A percentile compares a stretch with the other conserved stretches of the same genome.
Evolutionary conservation across 1,140 invertebrate species (phyloP).

Genomic region (Eumeta japonica): DNA sequence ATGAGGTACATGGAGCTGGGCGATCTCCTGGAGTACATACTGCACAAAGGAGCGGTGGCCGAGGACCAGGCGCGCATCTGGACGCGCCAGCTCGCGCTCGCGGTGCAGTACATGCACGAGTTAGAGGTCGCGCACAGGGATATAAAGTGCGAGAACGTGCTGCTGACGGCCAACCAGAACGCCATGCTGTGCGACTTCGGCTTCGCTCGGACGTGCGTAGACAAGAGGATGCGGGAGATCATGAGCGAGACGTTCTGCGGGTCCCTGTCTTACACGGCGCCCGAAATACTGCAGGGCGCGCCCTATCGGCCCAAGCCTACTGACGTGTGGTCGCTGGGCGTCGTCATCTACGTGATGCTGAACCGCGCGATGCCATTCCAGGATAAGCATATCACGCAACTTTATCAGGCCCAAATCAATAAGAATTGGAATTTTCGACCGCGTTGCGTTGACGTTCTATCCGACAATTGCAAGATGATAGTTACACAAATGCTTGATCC

Average conservation of each 20-base stretch:
- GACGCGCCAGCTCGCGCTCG: slow-evolving; percentile 66
- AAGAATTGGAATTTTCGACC: slow-evolving; percentile 66
- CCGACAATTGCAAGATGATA: slow-evolving; percentile 58
- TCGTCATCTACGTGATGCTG: slow-evolving; percentile 70
- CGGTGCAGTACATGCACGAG: slow-evolving; percentile 70
- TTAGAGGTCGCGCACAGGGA: slow-evolving; percentile 74
- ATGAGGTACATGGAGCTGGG: slow-evolving; percentile 69
- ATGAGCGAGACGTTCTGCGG: slow-evolving; percentile 72
- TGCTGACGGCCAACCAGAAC: slow-evolving; percentile 69
- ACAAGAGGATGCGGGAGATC: slow-evolving; percentile 54
- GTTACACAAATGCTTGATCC: slow-evolving; percentile 66
- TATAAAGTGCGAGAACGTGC: slow-evolving; percentile 78
- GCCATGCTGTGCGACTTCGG: slow-evolving; percentile 81
- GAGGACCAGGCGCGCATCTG: slow-evolving; percentile 68
- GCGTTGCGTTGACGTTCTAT: slow-evolving; percentile 52
- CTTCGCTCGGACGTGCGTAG: slow-evolving; percentile 62
- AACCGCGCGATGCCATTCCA: slow-evolving; percentile 83
- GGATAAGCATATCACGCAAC: slow-evolving; percentile 67
- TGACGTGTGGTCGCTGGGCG: slow-evolving; percentile 70
- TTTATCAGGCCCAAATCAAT: slow-evolving; percentile 63
- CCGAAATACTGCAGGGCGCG: slow-evolving; percentile 65
- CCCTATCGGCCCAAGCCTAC: slow-evolving; percentile 66
- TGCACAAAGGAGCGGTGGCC: slow-evolving; percentile 61
- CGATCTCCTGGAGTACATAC: slow-evolving; percentile 64
- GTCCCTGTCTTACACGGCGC: slow-evolving; percentile 70